Evolutionary conservation across 2,113 vertebrate genomes (phyloP).

Genomic region (Erythrocercus mccallii): DNA sequence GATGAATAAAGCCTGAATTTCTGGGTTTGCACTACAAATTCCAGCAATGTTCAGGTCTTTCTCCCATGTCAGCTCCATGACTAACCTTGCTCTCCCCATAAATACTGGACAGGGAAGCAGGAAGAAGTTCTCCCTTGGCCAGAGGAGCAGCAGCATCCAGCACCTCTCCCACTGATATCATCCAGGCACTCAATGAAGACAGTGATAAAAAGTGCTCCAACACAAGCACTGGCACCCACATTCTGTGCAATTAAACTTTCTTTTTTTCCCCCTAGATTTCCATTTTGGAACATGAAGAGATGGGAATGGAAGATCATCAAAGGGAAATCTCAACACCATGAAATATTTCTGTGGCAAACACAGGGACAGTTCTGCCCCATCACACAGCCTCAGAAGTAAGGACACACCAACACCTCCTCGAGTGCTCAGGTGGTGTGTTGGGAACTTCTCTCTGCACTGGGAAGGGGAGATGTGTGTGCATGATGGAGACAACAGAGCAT

Average conservation of each 20-base stretch:
- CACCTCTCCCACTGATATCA: not conserved
- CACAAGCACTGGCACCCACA: not conserved
- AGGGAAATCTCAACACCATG: not conserved
- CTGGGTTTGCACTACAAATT: not conserved
- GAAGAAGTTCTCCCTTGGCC: not conserved
- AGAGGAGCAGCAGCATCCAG: not conserved
- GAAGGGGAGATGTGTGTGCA: not conserved
- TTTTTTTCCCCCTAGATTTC: not conserved
- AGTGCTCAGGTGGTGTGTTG: not conserved
- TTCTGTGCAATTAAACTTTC: not conserved
- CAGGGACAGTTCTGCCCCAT: not conserved
- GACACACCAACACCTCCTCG: not conserved
- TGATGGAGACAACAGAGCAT: not conserved
- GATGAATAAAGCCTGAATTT: not conserved
- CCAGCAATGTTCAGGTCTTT: not conserved
- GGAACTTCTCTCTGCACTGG: not conserved
- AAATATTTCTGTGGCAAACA: not conserved
- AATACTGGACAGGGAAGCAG: not conserved
- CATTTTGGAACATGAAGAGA: not conserved
- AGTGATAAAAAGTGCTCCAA: not conserved
- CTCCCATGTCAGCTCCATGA: accelerated
- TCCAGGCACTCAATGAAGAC: not conserved
- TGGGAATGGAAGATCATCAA: not conserved
- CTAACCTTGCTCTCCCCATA: not conserved
- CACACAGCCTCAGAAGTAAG: not conserved